phyloP scores from a whole-genome alignment of 2,797 vertebrate species.

The Morelia viridis region DNA sequence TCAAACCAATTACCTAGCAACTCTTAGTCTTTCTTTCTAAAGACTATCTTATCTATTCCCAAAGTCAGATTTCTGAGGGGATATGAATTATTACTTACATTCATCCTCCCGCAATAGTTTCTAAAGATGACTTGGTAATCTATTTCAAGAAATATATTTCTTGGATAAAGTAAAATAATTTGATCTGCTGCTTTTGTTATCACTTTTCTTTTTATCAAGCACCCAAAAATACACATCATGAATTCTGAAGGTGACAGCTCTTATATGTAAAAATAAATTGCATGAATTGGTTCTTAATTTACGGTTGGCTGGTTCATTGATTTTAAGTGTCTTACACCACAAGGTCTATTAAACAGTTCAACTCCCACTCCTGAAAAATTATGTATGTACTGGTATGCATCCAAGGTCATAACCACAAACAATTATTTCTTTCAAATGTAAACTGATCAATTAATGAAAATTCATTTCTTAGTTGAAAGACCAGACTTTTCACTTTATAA shows the following conservation, averaged over 20 bases:
- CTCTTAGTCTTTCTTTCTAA: background rate
- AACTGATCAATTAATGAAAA: background rate
- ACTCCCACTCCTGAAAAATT: background rate
- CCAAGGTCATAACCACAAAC: background rate
- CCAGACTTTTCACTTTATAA: background rate
- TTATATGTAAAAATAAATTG: background rate
- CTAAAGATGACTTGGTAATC: background rate
- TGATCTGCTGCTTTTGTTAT: background rate
- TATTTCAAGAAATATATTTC: background rate
- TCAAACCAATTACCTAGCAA: background rate
- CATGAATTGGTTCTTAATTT: background rate
- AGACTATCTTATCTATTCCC: background rate
- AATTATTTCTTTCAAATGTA: slow-evolving; percentile 1
- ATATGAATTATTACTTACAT: background rate
- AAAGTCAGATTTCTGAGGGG: background rate
- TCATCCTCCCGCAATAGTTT: background rate
- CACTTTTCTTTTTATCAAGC: background rate
- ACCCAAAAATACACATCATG: background rate
- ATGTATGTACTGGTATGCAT: background rate
- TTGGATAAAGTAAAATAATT: background rate
- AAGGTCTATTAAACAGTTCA: background rate
- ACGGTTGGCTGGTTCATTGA: background rate
- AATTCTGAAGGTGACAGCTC: background rate
- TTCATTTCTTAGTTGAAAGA: background rate
- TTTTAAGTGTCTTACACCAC: background rate